These are phyloP conservation scores for Oxystoma pomonae DNA, from an alignment of 2,888 invertebrate genomes.

Conservation along the genomic window DNA sequence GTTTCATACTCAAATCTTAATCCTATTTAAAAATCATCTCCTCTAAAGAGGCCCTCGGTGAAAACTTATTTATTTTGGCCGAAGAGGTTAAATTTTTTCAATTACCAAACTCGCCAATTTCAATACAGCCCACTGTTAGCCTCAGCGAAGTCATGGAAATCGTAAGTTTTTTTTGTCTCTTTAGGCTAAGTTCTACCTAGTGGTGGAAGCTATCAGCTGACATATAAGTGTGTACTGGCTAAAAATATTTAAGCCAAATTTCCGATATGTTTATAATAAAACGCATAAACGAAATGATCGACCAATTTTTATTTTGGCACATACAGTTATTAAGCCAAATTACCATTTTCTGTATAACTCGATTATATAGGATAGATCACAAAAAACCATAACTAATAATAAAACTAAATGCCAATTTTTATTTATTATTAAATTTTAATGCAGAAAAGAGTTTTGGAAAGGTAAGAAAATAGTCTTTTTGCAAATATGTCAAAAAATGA, in stretches of 20 bases:
- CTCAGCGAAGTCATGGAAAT: constrained; percentile 17
- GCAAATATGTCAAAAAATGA: too few relatives aligned
- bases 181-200: constrained; percentile 11
- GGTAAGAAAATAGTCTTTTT: too few relatives aligned
- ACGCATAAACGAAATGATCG: constrained; percentile 1
- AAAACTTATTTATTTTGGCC: constrained; percentile 2
- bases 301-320: constrained; percentile 9
- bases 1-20: background rate
- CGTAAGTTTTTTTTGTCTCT: constrained; percentile 12
- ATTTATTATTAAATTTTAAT: too few relatives aligned
- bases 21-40: constrained; percentile 2
- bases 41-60: background rate
- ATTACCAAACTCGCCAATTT: constrained; percentile 5
- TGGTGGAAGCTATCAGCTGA: constrained; percentile 5
- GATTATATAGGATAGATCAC: background rate
- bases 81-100: background rate
- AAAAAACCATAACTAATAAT: too few relatives aligned
- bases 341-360: constrained; percentile 3
- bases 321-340: constrained; percentile 8
- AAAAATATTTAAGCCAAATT: constrained; percentile 9
- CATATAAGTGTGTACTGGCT: constrained; percentile 7
- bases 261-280: background rate
- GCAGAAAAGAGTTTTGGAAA: too few relatives aligned
- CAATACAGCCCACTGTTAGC: background rate
- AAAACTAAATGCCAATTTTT: too few relatives aligned